A percentile compares a stretch with the other conserved stretches of the same genome.
Conservation (phyloP, 2,888 invertebrate species). For the Orthonychiurus folsomi region DNA sequence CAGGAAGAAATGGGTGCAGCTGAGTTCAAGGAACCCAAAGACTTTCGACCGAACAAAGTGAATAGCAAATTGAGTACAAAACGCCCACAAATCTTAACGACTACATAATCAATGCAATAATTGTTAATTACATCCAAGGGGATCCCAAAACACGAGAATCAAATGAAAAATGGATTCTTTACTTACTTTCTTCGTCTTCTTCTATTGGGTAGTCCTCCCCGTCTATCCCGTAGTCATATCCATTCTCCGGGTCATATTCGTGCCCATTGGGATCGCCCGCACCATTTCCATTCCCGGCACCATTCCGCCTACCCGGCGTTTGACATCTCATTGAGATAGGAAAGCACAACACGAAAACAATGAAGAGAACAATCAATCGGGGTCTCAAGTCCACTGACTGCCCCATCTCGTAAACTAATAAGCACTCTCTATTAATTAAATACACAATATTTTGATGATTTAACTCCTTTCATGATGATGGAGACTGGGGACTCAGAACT, state of each 20-base stretch:
- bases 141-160: too few relatives aligned
- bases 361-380: not conserved
- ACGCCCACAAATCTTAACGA: not conserved
- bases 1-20: slow-evolving; percentile 34
- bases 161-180: not conserved
- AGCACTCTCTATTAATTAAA: not conserved
- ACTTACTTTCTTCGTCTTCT: slow-evolving; percentile 11
- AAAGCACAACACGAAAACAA: not conserved
- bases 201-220: slow-evolving; percentile 39
- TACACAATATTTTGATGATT: not conserved
- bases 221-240: slow-evolving; percentile 38
- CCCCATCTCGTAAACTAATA: not conserved
- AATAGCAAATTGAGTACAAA: slow-evolving; percentile 1
- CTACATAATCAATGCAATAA: not conserved
- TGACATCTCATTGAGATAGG: not conserved
- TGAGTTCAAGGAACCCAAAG: slow-evolving; percentile 39
- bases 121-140: not conserved
- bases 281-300: slow-evolving; percentile 14
- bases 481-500: not conserved
- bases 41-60: slow-evolving; percentile 24
- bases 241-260: slow-evolving; percentile 30
- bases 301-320: not conserved
- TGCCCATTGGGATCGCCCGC: slow-evolving; percentile 26
- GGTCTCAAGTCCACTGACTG: not conserved
- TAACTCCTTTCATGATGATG: not conserved